Evolutionary conservation across 2,113 vertebrate species (phyloP), one percentile per base, ranked within the genome.

Genomic region (Macrotus californicus): DNA sequence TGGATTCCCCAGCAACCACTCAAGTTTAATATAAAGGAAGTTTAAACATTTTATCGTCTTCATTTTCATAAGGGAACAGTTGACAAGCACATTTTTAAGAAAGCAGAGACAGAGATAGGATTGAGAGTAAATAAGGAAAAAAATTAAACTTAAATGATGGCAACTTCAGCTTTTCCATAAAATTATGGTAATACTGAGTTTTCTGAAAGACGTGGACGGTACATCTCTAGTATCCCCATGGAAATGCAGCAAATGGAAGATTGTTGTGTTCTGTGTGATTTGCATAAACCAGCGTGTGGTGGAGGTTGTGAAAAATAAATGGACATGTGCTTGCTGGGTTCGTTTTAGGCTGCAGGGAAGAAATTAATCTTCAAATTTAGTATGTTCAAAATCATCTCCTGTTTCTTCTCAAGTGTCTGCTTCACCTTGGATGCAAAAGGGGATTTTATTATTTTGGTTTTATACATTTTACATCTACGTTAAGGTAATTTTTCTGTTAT

Each of bases 81-180:
- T 96, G 72, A 76, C 39, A 96, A 87, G 34, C n/a, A 64, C 21
- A 56, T 94, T 94, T 84, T 91, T 21, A 77, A 82, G 73, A 82
- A 95, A 92, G 41, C 21, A 93, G 77, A 67, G 29, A 66, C 50
- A 75, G 87, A 88, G 73, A 87, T 86, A 91, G 26, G 54, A 85
- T 81, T 96, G 92, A 76, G 46, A 43, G 34, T 87, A 97, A 97
- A 93, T 96, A 93, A 97, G 67, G 87, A 89, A 92, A 91, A 91
- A 87, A 92, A 77, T 76, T 92, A 91, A 91, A 94, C 67, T 39
- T 36, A 69, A 84, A 94, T 88, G 92, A 93, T 18, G 93, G 59
- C 72, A 96, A 93, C 75, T 92, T 87, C 15, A 84, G 19, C 87
- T 73, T 89, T 29, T 92, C 50, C 66, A 67, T 48, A 80, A 95